Conservation (phyloP, 2,113 vertebrate species). For the Hymenochirus boettgeri region DNA sequence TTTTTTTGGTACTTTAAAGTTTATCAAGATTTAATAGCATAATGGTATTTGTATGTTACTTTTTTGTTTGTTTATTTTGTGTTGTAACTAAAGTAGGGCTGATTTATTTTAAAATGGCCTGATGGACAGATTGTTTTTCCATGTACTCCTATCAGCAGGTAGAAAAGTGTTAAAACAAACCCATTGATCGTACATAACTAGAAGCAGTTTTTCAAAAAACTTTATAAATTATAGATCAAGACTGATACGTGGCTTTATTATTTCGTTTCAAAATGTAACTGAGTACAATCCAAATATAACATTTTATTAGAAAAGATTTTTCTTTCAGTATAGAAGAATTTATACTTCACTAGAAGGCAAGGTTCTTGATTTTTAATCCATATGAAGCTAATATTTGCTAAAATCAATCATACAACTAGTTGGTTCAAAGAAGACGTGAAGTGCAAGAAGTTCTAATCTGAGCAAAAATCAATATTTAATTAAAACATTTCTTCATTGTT, state of each 20-base stretch:
- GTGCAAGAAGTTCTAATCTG: conserved; percentile 25
- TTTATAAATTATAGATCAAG: neutral
- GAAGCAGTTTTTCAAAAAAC: neutral
- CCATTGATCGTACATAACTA: conserved; percentile 19
- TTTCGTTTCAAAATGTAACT: conserved; percentile 11
- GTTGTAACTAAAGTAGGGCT: neutral
- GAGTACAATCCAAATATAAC: conserved; percentile 17
- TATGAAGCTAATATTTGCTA: conserved; percentile 33
- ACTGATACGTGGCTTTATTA: conserved; percentile 20
- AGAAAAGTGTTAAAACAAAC: conserved; percentile 1
- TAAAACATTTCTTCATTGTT: conserved; percentile 34
- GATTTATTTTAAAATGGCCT: neutral
- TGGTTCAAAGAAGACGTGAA: conserved; percentile 33
- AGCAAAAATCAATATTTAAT: conserved; percentile 40
- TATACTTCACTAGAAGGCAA: conserved; percentile 29
- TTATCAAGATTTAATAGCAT: too few species aligned
- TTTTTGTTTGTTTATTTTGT: too few species aligned
- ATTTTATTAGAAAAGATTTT: conserved; percentile 37
- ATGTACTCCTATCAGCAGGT: neutral
- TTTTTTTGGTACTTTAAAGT: too few species aligned
- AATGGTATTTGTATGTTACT: too few species aligned
- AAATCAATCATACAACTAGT: conserved; percentile 36
- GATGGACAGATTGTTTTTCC: neutral
- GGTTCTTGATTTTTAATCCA: conserved; percentile 29
- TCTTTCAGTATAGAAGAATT: conserved; percentile 29